phyloP scores from a whole-genome alignment of 1,140 invertebrate genomes.

The Bombus superbus region DNA sequence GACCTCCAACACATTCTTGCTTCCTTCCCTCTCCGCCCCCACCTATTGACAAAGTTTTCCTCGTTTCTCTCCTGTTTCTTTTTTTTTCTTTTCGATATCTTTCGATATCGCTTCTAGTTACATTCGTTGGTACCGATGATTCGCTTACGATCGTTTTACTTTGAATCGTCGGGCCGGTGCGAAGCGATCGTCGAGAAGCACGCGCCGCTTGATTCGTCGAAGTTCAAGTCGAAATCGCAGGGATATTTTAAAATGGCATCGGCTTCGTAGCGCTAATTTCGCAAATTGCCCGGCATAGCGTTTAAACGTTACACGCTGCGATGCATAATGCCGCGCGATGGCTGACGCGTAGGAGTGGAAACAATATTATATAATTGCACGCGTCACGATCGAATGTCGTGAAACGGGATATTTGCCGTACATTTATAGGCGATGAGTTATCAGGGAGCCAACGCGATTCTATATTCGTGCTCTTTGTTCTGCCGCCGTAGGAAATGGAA shows the following conservation, averaged over 20 bases:
- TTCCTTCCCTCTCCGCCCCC: too few relatives aligned
- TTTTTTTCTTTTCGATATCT: not conserved
- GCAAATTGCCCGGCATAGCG: not conserved
- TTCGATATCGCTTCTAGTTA: not conserved
- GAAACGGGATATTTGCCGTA: slow-evolving; percentile 42
- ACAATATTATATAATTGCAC: slow-evolving; percentile 37
- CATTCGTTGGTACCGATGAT: not conserved
- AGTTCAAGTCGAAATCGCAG: not conserved
- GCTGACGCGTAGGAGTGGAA: slow-evolving; percentile 7
- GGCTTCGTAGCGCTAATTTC: not conserved
- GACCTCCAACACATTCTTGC: not conserved
- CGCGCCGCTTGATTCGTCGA: not conserved
- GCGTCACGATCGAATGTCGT: slow-evolving; percentile 10
- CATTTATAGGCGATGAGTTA: slow-evolving; percentile 25
- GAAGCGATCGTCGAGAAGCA: too few relatives aligned
- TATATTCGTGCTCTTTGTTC: slow-evolving; percentile 22
- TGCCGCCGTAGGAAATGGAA: not conserved
- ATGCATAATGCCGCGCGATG: not conserved
- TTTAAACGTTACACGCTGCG: not conserved
- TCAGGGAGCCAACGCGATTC: slow-evolving; percentile 34
- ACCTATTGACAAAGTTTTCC: not conserved
- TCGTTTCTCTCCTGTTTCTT: not conserved
- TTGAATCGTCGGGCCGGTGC: too few relatives aligned
- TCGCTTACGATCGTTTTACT: too few relatives aligned
- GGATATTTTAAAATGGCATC: not conserved